phyloP scores from a whole-genome alignment of 2,113 vertebrate species.

The Pluvialis apricaria region DNA sequence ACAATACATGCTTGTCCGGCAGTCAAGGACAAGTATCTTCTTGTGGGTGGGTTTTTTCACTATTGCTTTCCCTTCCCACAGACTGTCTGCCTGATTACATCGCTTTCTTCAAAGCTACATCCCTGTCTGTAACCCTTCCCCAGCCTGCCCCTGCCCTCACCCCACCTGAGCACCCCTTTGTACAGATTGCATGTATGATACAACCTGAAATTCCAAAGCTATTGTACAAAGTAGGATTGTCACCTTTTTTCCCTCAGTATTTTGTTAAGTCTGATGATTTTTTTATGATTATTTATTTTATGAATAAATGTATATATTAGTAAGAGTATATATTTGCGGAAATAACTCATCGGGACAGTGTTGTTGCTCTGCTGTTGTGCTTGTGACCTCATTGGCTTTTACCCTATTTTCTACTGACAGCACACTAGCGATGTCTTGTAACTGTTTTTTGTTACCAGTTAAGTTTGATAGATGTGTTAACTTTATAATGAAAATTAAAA shows the following conservation, averaged over 20 bases:
- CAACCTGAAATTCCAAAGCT: conserved; percentile 85
- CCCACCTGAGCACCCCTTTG: background rate
- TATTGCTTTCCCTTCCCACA: conserved; percentile 32
- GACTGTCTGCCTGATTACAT: conserved; percentile 40
- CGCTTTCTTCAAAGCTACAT: conserved; percentile 20
- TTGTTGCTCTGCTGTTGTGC: conserved; percentile 78
- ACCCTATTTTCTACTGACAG: conserved; percentile 78
- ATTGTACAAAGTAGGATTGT: conserved; percentile 81
- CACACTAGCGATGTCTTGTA: conserved; percentile 74
- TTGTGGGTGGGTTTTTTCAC: conserved; percentile 9
- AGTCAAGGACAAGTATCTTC: conserved; percentile 33
- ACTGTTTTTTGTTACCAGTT: conserved; percentile 72
- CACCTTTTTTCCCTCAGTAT: conserved; percentile 64
- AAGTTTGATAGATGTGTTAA: conserved; percentile 85
- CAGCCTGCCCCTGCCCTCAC: conserved; percentile 5
- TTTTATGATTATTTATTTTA: conserved; percentile 94
- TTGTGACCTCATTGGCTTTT: conserved; percentile 79
- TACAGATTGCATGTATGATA: conserved; percentile 70
- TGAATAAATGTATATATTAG: conserved; percentile 89
- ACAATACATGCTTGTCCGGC: conserved; percentile 18
- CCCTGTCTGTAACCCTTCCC: conserved; percentile 25
- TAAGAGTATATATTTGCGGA: conserved; percentile 89
- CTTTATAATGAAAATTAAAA: conserved; percentile 83
- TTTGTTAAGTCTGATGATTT: conserved; percentile 78
- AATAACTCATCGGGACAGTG: conserved; percentile 77